Base-by-base conservation (phyloP, 2,113 vertebrate genomes). In the Empidonax traillii region DNA sequence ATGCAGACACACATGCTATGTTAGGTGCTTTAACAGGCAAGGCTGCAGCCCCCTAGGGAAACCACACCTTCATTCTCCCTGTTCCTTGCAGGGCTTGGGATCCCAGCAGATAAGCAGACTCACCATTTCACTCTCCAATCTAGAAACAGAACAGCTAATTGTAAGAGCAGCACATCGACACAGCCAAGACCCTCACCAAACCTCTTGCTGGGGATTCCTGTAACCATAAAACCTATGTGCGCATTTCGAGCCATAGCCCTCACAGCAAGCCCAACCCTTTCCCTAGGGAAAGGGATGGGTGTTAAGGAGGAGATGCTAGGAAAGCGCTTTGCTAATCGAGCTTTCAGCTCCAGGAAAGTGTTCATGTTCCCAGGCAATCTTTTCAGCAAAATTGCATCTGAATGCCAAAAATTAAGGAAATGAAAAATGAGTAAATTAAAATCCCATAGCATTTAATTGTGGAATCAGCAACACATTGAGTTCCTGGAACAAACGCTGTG, bases 391-490 rank as follows among this genome's bases (percentile, higher is more conserved):
- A 84, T 4, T 74, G 33, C 15, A 35, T 62, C 73, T 58, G 76
- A 69, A 67, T 78, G 80, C 84, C 68, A 89, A 84, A 95, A 94
- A 43, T 24, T 17, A 89, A 74, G 77, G 80, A 90, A 91, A 74
- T 61, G 27, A 96, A 86, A 94, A 89, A 86, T 35, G 66, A 94
- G 51, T 66, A 71, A 89, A 93, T 94, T 81, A 94, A 93, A 94
- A 87, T 87, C 76, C 84, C 89, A 59, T 23, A 62, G 51, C 51
- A 62, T 62, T 94, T 89, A 84, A 74, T 35, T 83, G 46, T n/a
- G 51, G 80, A 89, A 84, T 66, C 76, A 84, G 77, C 59, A 92
- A 89, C 80, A 88, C 2, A 0, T 6, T 18, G 43, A 22, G 47
- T 77, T 89, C 63, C 51, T 94, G 84, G 80, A 94, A 84, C 2